These are phyloP conservation scores for Anser brachyrhynchus DNA, from an alignment of 2,113 vertebrate species.

Conservation along the genomic window DNA sequence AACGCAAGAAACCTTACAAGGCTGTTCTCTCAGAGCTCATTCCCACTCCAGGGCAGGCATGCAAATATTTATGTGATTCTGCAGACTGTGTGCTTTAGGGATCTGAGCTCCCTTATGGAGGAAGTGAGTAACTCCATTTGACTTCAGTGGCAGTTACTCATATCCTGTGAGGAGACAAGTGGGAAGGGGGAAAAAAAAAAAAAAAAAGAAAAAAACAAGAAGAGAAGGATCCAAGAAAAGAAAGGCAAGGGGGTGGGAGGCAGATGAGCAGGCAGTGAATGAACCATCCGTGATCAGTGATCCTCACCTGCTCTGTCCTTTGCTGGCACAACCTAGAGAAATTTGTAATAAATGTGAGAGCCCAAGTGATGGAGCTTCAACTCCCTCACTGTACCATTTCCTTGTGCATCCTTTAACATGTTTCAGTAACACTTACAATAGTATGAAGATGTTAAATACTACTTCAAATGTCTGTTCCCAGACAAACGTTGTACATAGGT, in stretches of 20 bases:
- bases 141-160: constrained; percentile 52
- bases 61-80: background rate
- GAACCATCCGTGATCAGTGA: background rate
- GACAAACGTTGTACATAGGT: background rate
- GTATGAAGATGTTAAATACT: background rate
- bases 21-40: background rate
- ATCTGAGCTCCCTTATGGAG: background rate
- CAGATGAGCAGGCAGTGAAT: background rate
- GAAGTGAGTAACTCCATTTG: constrained; percentile 56
- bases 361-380: background rate
- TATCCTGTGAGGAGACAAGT: constrained; percentile 51
- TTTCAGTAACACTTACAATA: background rate
- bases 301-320: background rate
- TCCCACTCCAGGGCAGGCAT: background rate
- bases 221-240: background rate
- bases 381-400: background rate
- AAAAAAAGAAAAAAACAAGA: background rate
- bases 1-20: background rate
- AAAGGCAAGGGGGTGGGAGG: background rate
- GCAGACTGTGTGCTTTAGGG: background rate
- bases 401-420: background rate
- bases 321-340: background rate
- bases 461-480: background rate
- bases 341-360: background rate
- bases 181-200: background rate